A percentile compares a stretch with the other conserved stretches of the same genome.
Conservation (phyloP, 1,140 invertebrate species). For the Metopolophium dirhodum region DNA sequence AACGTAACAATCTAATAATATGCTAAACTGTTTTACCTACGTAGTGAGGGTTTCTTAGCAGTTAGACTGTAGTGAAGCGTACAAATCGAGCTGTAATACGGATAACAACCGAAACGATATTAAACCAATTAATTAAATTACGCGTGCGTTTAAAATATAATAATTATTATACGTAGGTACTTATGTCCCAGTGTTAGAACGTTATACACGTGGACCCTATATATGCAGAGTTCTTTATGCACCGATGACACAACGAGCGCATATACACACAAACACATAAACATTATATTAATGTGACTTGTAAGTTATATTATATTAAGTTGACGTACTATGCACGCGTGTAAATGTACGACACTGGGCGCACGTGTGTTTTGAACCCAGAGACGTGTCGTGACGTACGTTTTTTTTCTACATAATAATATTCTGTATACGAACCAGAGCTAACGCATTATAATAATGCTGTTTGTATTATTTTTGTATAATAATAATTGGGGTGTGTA, state of each 20-base stretch:
- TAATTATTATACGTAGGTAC: too few relatives aligned
- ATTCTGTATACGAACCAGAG: not conserved
- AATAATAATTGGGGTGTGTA: slow-evolving; percentile 8
- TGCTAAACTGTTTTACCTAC: not conserved
- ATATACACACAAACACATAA: not conserved
- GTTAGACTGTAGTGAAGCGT: not conserved
- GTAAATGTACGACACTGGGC: not conserved
- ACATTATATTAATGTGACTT: not conserved
- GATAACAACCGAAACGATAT: not conserved
- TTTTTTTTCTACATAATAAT: not conserved
- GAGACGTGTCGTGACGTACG: not conserved
- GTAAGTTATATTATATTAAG: slow-evolving; percentile 7
- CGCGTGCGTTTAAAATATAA: not conserved
- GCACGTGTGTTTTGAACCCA: not conserved
- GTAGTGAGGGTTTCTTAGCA: not conserved
- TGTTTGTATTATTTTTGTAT: not conserved
- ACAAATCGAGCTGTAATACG: not conserved
- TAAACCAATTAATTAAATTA: not conserved
- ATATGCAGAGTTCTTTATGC: not conserved
- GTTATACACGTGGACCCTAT: not conserved
- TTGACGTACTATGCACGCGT: not conserved
- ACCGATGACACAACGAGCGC: not conserved
- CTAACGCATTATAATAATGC: not conserved
- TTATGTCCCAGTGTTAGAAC: not conserved
- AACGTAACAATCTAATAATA: not conserved